These are phyloP conservation scores for Gulo gulo DNA, from an alignment of 2,113 vertebrate species.

Conservation along the genomic window DNA sequence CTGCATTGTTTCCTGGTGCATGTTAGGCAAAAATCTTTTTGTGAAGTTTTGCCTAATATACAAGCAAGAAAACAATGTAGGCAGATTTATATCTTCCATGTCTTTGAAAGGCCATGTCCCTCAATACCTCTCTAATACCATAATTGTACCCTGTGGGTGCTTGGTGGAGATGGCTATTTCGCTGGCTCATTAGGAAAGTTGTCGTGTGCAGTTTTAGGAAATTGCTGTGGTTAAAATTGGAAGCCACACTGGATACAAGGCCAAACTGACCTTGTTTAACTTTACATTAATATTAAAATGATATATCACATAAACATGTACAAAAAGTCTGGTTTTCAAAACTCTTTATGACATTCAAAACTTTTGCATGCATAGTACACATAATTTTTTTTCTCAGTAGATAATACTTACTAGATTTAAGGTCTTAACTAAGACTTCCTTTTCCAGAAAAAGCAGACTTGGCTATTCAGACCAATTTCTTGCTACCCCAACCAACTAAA, in stretches of 20 bases:
- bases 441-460: neutral
- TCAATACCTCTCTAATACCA: neutral
- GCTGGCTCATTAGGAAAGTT: neutral
- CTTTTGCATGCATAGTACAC: neutral
- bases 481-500: neutral
- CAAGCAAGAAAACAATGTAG: neutral
- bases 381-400: neutral
- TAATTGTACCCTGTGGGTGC: neutral
- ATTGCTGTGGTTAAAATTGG: neutral
- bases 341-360: neutral
- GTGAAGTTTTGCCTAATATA: neutral
- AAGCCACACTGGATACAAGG: neutral
- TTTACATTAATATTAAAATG: conserved; percentile 18
- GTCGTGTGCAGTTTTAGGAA: neutral
- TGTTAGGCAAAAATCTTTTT: neutral
- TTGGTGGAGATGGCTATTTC: neutral
- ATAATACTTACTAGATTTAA: neutral
- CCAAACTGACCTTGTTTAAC: neutral
- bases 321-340: conserved; percentile 5
- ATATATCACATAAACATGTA: neutral
- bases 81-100: neutral
- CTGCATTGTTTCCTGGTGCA: neutral
- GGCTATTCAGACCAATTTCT: neutral
- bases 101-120: neutral
- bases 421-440: neutral